phyloP scores from a whole-genome alignment of 2,888 invertebrate genomes.

The Papilio gigon region DNA sequence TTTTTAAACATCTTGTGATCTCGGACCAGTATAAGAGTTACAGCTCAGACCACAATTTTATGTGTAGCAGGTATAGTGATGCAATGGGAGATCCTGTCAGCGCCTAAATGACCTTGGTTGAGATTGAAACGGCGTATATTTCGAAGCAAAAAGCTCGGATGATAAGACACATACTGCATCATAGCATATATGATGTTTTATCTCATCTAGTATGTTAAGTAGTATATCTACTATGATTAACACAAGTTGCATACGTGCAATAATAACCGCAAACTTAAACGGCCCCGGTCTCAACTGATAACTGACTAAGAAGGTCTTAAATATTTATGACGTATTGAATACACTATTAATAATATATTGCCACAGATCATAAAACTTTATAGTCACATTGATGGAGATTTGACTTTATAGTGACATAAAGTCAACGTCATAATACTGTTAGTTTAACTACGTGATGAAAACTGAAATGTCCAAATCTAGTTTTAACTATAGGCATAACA shows the following conservation, averaged over 20 bases:
- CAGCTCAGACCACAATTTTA: no score
- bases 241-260: conserved; percentile 5
- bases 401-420: conserved; percentile 10
- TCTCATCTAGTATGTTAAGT: no score
- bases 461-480: not conserved
- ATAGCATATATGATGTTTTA: no score
- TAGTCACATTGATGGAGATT: conserved; percentile 15
- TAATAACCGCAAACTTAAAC: conserved; percentile 3
- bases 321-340: conserved; percentile 23
- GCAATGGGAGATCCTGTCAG: no score
- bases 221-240: no score
- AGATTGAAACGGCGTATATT: no score
- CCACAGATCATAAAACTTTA: conserved; percentile 19
- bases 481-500: not conserved
- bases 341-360: conserved; percentile 19
- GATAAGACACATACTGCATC: no score
- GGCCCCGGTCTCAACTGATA: not conserved
- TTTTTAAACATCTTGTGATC: no score
- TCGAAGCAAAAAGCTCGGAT: no score
- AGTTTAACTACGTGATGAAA: not conserved
- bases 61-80: no score
- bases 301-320: conserved; percentile 14
- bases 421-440: not conserved
- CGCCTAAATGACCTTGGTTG: no score
- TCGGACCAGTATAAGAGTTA: no score